Evolutionary conservation across 1,140 invertebrate genomes (phyloP).

Genomic region (Solenopsis fugax): DNA sequence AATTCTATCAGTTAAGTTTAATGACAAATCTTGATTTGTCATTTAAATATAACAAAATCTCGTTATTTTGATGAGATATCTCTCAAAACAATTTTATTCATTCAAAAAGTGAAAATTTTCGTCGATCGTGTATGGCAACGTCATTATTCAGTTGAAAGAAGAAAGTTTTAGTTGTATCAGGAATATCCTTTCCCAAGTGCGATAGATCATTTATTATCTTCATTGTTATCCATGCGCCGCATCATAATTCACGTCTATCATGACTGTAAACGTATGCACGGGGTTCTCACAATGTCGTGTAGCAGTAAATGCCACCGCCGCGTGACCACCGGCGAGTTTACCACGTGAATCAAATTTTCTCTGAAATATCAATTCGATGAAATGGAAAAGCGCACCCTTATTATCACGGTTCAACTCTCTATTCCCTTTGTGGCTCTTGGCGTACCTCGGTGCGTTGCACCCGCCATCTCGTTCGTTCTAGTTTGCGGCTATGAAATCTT

Average conservation of each 20-base stretch:
- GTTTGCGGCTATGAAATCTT: conserved; percentile 70
- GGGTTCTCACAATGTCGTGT: background rate
- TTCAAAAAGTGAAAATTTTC: background rate
- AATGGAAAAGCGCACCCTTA: conserved; percentile 43
- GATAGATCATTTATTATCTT: conserved; percentile 47
- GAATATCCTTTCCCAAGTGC: conserved; percentile 16
- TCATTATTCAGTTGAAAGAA: background rate
- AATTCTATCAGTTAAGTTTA: background rate
- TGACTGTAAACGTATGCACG: conserved; percentile 45
- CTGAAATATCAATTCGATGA: conserved; percentile 42
- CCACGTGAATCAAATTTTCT: conserved; percentile 38
- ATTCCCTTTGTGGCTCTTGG: background rate
- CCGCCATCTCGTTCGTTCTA: conserved; percentile 9
- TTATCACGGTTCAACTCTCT: conserved; percentile 3
- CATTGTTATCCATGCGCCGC: conserved; percentile 40
- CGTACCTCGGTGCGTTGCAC: no score
- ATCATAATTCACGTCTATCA: conserved; percentile 59
- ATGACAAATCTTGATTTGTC: background rate
- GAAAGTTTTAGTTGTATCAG: conserved; percentile 25
- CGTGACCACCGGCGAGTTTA: background rate
- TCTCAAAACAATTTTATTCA: background rate
- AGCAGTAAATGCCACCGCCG: background rate
- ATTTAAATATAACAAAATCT: background rate
- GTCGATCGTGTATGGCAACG: background rate
- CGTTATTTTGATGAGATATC: background rate